A percentile compares a stretch with the other conserved stretches of the same genome.
phyloP scores from a whole-genome alignment of 92 coral and sea anemone species.

The Bergia puertoricense region DNA sequence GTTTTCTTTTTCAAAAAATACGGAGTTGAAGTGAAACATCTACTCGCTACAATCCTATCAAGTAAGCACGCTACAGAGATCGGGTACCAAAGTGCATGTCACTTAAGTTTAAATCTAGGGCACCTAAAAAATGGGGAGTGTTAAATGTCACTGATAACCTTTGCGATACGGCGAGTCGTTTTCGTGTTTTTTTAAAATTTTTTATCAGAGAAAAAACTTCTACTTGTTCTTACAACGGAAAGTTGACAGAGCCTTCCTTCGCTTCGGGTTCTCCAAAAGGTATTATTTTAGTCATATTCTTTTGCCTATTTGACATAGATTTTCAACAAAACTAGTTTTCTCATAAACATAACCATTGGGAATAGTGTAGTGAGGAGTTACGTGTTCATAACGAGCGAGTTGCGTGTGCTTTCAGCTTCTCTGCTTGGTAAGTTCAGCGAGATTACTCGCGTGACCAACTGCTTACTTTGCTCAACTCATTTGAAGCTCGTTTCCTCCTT shows the following conservation, averaged over 20 bases:
- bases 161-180: conserved; percentile 18
- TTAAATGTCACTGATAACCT: conserved; percentile 40
- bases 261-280: conserved; percentile 10
- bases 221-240: not conserved
- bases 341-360: not conserved
- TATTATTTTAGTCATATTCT: not conserved
- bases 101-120: conserved; percentile 10
- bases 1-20: not conserved
- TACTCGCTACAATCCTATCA: not conserved
- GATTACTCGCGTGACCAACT: conserved; percentile 32
- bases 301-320: not conserved
- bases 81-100: conserved; percentile 21
- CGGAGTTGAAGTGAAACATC: not conserved
- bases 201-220: not conserved
- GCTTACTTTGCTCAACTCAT: not conserved
- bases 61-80: not conserved
- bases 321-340: not conserved
- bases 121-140: conserved; percentile 36
- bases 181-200: not conserved
- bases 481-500: conserved; percentile 13
- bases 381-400: not conserved
- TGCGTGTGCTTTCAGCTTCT: conserved; percentile 9
- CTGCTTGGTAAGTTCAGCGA: not conserved
- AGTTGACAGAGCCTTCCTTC: not conserved
- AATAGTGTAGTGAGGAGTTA: conserved; percentile 9